Base-by-base conservation (phyloP, 2,888 invertebrate genomes). In the Acleris emargana region DNA sequence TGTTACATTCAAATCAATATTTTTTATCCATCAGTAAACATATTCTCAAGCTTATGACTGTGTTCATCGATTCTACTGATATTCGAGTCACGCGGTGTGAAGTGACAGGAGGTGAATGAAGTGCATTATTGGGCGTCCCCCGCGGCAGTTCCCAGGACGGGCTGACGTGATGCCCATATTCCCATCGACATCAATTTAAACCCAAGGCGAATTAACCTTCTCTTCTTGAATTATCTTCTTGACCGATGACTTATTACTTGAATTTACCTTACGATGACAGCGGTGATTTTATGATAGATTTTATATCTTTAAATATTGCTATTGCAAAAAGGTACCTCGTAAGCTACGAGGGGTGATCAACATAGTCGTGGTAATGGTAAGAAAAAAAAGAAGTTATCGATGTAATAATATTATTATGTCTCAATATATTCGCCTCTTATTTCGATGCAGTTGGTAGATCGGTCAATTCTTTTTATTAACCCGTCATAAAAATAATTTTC, bases 141-240 rank as follows among this genome's bases (percentile, higher is more conserved):
- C 88, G 82, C 83, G 87, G 88, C 90, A 83, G 69, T 88, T 90
- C 89, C 77, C 88, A 88, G 84, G 76, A 68, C 78, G 68, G 71
- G 70, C 63, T 18, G 42, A 54, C 32, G 25, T 57, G 58, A 54
- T 38, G 73, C 71, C 76, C 68, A 74, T 69, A 75, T 80, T 80
- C 79, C 76, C 81, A 80, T 78, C 76, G 78, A 73, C 70, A 51
- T 51, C 50, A 45, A 50, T 49, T 47, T 42, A 20, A 45, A 53
- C 49, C 47, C 49, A 55, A 55, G 57, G 51, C 32, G 45, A 43
- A 50, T 25, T 18, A 28, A 61, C 3, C 32, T 22, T n/a, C 61
- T 16, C 52, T 49, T 49, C 18, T 45, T 5, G 20, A 61, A 53
- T n/a, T 11, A 55, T 51, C 18, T 53, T 9, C 2, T 9, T 53